Evolutionary conservation across 2,113 vertebrate genomes (phyloP).

Genomic region (Crotalus horridus): DNA sequence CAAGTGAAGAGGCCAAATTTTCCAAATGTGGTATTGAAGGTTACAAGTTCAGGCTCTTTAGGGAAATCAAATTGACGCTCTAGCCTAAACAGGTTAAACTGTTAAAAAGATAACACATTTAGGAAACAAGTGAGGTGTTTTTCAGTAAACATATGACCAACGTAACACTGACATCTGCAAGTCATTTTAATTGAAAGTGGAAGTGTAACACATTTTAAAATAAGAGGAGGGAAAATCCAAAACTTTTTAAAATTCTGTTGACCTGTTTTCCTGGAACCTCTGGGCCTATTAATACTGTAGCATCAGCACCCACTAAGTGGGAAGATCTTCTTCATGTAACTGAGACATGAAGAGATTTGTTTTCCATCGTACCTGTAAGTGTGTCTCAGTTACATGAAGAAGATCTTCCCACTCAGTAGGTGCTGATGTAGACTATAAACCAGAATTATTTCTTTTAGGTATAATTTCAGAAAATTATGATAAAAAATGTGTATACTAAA

Average conservation of each 20-base stretch:
- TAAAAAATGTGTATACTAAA: too few species aligned
- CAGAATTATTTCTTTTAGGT: too few species aligned
- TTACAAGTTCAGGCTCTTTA: constrained; percentile 63
- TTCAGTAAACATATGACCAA: neutral
- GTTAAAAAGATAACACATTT: neutral
- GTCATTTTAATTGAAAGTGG: neutral
- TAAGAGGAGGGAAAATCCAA: neutral
- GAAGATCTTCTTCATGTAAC: neutral
- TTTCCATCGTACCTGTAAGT: too few species aligned
- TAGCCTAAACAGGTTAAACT: constrained; percentile 76
- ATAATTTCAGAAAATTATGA: too few species aligned
- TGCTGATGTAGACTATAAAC: too few species aligned
- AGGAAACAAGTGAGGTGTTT: neutral
- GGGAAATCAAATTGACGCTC: constrained; percentile 71
- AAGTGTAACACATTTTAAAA: neutral
- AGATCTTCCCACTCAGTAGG: too few species aligned
- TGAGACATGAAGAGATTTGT: neutral
- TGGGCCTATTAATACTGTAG: neutral
- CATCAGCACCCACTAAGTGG: neutral
- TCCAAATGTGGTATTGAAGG: constrained; percentile 79
- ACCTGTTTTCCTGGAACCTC: too few species aligned
- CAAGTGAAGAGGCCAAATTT: constrained; percentile 80
- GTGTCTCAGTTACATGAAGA: too few species aligned
- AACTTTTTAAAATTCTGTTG: neutral
- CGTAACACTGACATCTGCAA: neutral